phyloP scores from a whole-genome alignment of 2,797 vertebrate species.

The Poeciliopsis turneri region DNA sequence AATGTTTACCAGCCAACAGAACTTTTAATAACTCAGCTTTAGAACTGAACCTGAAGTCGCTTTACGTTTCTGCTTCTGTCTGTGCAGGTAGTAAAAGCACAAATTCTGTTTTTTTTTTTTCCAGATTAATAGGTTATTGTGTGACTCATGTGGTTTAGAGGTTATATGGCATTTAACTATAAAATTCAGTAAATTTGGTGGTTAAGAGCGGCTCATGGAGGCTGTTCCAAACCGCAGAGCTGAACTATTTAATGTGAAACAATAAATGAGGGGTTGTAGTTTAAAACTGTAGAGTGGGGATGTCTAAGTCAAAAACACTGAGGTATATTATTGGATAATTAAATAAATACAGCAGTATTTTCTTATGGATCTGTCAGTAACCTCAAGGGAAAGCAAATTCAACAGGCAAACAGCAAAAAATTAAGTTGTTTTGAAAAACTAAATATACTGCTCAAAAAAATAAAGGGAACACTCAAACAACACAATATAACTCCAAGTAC shows the following conservation, averaged over 20 bases:
- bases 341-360: no score
- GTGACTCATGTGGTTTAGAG: conserved; percentile 41
- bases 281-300: no score
- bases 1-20: conserved; percentile 56
- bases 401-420: no score
- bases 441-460: no score
- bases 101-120: conserved; percentile 3
- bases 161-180: conserved; percentile 33
- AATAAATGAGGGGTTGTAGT: no score
- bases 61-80: conserved; percentile 37
- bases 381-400: no score
- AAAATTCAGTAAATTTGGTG: conserved; percentile 9
- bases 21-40: conserved; percentile 60
- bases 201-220: neutral
- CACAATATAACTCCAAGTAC: no score
- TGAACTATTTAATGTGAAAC: neutral
- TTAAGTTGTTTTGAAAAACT: no score
- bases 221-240: conserved; percentile 13
- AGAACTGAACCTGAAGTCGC: conserved; percentile 58
- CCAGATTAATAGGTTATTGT: neutral
- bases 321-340: no score
- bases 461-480: no score
- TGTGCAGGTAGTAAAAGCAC: neutral
- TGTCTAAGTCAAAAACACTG: no score
- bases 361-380: no score